Evolutionary conservation across 2,113 vertebrate species (phyloP), one percentile per base, ranked within the genome.

Genomic region (Cebidichthys violaceus): DNA sequence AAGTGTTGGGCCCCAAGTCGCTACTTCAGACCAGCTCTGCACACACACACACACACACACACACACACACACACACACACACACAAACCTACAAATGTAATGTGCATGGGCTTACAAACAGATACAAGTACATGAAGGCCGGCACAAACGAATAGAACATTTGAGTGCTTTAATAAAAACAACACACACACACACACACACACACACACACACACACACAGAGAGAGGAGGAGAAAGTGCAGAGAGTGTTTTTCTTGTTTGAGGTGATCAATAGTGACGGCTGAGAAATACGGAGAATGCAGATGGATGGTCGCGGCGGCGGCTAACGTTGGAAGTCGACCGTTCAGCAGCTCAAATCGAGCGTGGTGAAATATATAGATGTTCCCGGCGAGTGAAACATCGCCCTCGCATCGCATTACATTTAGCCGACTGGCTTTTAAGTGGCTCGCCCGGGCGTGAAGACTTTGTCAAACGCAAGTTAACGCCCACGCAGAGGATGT

Each of bases 371-470:
- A 87, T 83, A 75, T 89, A 82, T 73, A 69, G 86, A 79, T 71
- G 86, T 82, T 82, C n/a, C 22, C 54, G 64, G 17, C 45, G 18
- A 74, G 82, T 76, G 77, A 82, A 82, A 84, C 86, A 82, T 81
- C 54, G 39, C 65, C 65, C 82, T 83, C 74, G 29, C 83, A 69
- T 86, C 77, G 77, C 79, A 71, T 80, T 70, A 87, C 82, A 45
- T 85, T 81, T 68, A 81, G 79, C 77, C 83, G 82, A 87, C 80
- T 87, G 79, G 80, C 67, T 85, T 87, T 74, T 89, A 81, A 89
- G 79, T 72, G 70, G 77, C 75, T 81, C 59, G 4, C 33, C 75
- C 39, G 24, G 61, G 74, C 54, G 37, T 79, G 74, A 83, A 73
- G 79, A 85, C 82, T 79, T 73, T 77, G 81, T 88, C 77, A 78